A percentile compares a stretch with the other conserved stretches of the same genome.
These are phyloP conservation scores for Phalacrocorax brasilianus DNA, from an alignment of 2,113 vertebrate species.

Conservation along the genomic window DNA sequence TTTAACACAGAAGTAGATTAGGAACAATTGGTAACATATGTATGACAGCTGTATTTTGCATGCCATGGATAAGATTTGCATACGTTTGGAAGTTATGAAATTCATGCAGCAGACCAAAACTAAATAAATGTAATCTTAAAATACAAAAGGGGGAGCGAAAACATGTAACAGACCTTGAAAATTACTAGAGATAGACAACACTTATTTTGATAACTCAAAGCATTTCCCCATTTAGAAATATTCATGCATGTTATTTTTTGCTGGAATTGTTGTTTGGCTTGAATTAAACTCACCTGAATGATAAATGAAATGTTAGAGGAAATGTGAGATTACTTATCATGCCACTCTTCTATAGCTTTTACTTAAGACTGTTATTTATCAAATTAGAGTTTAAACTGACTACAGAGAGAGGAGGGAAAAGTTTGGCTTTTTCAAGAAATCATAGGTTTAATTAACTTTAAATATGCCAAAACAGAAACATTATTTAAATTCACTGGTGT, in stretches of 20 bases:
- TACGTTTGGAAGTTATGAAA: neutral
- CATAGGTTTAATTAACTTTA: neutral
- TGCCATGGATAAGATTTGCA: conserved; percentile 27
- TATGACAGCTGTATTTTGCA: conserved; percentile 33
- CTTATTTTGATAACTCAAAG: neutral
- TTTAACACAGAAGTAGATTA: neutral
- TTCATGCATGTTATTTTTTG: neutral
- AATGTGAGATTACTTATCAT: neutral
- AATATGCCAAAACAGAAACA: neutral
- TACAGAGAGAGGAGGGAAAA: neutral
- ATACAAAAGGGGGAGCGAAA: neutral
- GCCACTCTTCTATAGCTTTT: neutral
- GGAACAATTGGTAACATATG: conserved; percentile 24
- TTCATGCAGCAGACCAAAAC: conserved; percentile 5
- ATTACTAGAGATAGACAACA: neutral
- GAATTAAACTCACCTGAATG: conserved; percentile 10
- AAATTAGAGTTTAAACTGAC: neutral
- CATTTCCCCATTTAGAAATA: neutral
- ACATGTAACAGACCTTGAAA: neutral
- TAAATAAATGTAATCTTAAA: conserved; percentile 35
- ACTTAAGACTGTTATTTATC: neutral
- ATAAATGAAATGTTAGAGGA: neutral
- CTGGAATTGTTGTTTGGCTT: neutral
- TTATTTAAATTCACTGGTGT: neutral
- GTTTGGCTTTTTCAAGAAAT: neutral